These are phyloP conservation scores for Chitala chitala DNA, from an alignment of 2,113 vertebrate species.

Conservation along the genomic window DNA sequence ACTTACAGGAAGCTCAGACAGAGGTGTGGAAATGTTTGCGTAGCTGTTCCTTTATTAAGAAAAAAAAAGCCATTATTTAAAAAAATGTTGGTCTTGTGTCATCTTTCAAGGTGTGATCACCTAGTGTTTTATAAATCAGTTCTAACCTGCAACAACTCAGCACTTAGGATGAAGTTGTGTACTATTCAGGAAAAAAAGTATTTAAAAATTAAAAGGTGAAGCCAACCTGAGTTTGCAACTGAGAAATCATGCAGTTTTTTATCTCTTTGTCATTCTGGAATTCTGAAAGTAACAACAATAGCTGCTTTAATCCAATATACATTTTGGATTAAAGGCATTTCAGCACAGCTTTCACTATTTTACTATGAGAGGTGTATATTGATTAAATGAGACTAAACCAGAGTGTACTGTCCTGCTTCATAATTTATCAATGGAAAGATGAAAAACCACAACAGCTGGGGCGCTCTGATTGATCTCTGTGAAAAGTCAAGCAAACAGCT, in stretches of 20 bases:
- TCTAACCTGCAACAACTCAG: too few relatives aligned
- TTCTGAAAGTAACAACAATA: background rate
- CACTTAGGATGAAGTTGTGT: too few relatives aligned
- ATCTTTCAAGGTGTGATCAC: too few relatives aligned
- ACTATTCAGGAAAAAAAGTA: too few relatives aligned
- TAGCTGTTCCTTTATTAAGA: background rate
- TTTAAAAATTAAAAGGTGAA: too few relatives aligned
- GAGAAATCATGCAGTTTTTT: background rate
- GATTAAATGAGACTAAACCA: background rate
- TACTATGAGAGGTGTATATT: background rate
- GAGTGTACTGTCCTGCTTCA: background rate
- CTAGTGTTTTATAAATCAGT: too few relatives aligned
- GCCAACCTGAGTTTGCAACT: too few relatives aligned
- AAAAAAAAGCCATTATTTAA: background rate
- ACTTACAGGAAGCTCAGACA: constrained; percentile 18
- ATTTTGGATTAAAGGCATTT: background rate
- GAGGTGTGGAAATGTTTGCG: background rate
- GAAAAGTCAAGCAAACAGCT: background rate
- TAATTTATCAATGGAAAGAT: constrained; percentile 9
- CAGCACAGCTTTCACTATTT: background rate
- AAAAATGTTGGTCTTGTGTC: too few relatives aligned
- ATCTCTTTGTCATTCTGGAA: background rate
- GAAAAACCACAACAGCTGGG: background rate
- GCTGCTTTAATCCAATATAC: too few relatives aligned
- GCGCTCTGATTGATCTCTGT: background rate